phyloP scores from a whole-genome alignment of 2,113 vertebrate species.

The Psittacara wagleri region DNA sequence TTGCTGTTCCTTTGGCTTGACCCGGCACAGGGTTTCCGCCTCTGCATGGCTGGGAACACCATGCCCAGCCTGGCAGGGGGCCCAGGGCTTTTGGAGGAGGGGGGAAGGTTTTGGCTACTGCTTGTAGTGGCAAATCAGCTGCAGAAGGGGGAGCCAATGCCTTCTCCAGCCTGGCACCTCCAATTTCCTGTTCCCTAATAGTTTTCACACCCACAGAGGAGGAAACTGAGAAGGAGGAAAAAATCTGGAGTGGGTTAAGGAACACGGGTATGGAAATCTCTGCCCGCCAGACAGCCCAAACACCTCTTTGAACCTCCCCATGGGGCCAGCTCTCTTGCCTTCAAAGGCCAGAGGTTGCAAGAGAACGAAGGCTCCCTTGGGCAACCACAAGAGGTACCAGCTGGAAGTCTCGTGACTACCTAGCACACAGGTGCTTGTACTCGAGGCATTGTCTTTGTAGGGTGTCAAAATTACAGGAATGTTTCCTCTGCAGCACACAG shows the following conservation, averaged over 20 bases:
- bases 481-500: not conserved
- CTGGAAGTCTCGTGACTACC: not conserved
- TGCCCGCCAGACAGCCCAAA: not conserved
- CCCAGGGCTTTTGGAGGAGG: not conserved
- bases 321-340: not conserved
- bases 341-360: not conserved
- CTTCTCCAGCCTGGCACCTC: conserved; percentile 30
- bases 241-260: not conserved
- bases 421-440: not conserved
- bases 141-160: conserved; percentile 60
- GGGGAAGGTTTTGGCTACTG: not conserved
- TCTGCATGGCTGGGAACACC: not conserved
- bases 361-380: not conserved
- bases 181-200: not conserved
- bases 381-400: not conserved
- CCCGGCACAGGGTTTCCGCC: not conserved
- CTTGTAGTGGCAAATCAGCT: conserved; percentile 47
- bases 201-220: not conserved
- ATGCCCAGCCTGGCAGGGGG: not conserved
- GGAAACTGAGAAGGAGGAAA: not conserved
- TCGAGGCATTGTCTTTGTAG: not conserved
- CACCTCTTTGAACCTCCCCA: not conserved
- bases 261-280: not conserved
- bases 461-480: not conserved
- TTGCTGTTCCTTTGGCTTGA: not conserved